These are phyloP conservation scores for Pampusana beccarii DNA, from an alignment of 2,113 vertebrate genomes.

Conservation along the genomic window DNA sequence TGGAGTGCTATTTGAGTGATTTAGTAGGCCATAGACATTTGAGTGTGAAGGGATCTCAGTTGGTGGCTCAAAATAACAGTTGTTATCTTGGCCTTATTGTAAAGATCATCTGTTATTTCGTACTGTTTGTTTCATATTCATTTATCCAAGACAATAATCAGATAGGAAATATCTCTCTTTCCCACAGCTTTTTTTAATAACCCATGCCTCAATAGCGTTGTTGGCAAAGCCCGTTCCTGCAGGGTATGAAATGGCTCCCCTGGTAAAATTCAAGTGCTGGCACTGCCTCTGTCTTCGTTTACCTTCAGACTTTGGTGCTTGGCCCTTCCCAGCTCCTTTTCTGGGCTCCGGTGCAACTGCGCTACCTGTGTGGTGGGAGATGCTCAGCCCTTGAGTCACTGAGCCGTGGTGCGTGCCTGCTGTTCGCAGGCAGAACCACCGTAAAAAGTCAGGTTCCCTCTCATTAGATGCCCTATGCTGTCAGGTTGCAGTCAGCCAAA, in stretches of 20 bases:
- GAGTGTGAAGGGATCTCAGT: slow-evolving; percentile 30
- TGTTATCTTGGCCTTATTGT: slow-evolving; percentile 45
- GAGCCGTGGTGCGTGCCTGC: accelerated
- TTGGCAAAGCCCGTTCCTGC: background rate
- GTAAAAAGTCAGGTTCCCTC: background rate
- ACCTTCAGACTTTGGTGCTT: background rate
- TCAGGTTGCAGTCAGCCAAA: background rate
- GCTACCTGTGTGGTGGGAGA: background rate
- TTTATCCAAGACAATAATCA: slow-evolving; percentile 41
- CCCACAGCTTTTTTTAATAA: slow-evolving; percentile 31
- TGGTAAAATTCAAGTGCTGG: background rate
- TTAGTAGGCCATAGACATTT: slow-evolving; percentile 16
- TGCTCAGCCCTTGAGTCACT: background rate
- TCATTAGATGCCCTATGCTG: accelerated
- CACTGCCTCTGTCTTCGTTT: background rate
- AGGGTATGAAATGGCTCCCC: background rate
- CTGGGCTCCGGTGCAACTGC: background rate
- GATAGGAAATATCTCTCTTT: slow-evolving; percentile 29
- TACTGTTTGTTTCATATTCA: slow-evolving; percentile 33
- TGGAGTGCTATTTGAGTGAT: background rate
- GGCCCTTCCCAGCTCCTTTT: background rate
- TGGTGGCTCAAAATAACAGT: slow-evolving; percentile 41
- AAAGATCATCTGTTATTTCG: slow-evolving; percentile 37
- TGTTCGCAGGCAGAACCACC: background rate
- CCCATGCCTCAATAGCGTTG: background rate